Percentiles rank a stretch among this genome's conserved stretches.
phyloP scores from a whole-genome alignment of 1,140 invertebrate genomes.

The Melitaea cinxia region DNA sequence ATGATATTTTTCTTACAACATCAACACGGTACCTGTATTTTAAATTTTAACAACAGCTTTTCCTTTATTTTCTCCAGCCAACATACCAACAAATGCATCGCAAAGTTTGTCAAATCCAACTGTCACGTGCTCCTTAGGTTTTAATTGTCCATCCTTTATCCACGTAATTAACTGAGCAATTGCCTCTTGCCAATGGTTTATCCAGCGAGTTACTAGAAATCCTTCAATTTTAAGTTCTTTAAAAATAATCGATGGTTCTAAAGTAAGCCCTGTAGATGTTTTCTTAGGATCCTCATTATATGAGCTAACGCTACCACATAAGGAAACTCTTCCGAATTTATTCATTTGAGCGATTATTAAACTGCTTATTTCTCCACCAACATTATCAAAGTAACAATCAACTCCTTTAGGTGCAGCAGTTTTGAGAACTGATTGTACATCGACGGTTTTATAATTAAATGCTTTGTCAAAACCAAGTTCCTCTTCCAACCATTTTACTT shows the following conservation, averaged over 20 bases:
- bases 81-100: slow-evolving; percentile 24
- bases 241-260: slow-evolving; percentile 16
- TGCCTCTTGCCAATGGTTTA: slow-evolving; percentile 7
- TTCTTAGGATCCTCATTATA: slow-evolving; percentile 19
- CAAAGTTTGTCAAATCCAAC: slow-evolving; percentile 20
- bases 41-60: slow-evolving; percentile 20
- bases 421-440: slow-evolving; percentile 81
- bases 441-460: slow-evolving; percentile 87
- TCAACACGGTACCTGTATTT: too few species aligned
- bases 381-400: slow-evolving; percentile 84
- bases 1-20: too few species aligned
- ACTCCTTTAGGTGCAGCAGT: slow-evolving; percentile 84
- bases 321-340: slow-evolving; percentile 10
- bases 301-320: slow-evolving; percentile 18
- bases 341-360: slow-evolving; percentile 21
- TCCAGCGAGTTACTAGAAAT: slow-evolving; percentile 3
- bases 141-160: slow-evolving; percentile 19
- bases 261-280: slow-evolving; percentile 1
- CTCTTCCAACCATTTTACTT: slow-evolving; percentile 86
- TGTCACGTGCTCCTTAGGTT: neutral
- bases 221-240: slow-evolving; percentile 21
- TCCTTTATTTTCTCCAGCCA: slow-evolving; percentile 14
- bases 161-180: slow-evolving; percentile 6
- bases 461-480: slow-evolving; percentile 87
- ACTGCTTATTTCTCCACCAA: slow-evolving; percentile 85